These are phyloP conservation scores for Botrylloides violaceus DNA, from an alignment of 23 tunicate species.

Conservation along the genomic window DNA sequence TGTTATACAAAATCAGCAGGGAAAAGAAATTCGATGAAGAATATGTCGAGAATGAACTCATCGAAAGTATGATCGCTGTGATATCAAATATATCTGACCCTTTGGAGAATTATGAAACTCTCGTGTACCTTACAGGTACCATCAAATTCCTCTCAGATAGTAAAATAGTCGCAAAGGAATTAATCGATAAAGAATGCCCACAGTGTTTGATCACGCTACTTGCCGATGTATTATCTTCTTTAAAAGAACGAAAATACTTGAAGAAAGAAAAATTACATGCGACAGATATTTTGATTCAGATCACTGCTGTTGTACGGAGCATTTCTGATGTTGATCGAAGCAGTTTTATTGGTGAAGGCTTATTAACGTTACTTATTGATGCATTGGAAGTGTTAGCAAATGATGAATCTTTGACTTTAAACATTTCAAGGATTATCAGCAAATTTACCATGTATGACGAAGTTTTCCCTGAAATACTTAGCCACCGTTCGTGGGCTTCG, in stretches of 20 bases:
- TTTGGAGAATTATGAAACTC: conserved; percentile 66
- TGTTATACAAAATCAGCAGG: conserved; percentile 50
- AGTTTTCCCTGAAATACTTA: conserved; percentile 3
- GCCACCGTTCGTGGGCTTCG: conserved; percentile 24
- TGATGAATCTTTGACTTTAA: conserved; percentile 46
- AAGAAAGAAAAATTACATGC: conserved; percentile 44
- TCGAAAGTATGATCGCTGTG: conserved; percentile 16
- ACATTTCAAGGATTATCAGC: conserved; percentile 60
- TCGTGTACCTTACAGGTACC: conserved; percentile 60
- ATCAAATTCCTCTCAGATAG: conserved; percentile 61
- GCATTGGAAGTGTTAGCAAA: conserved; percentile 22
- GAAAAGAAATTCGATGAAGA: conserved; percentile 44
- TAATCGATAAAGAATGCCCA: conserved; percentile 5
- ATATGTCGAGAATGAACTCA: conserved; percentile 31
- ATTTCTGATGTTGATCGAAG: conserved; percentile 56
- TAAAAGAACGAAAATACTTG: conserved; percentile 3
- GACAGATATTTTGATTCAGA: conserved; percentile 48
- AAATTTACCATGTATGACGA: conserved; percentile 61
- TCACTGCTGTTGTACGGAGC: conserved; percentile 46
- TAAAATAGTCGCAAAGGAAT: conserved; percentile 31
- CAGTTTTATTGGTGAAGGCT: not conserved
- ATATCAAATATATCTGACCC: not conserved
- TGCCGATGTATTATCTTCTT: conserved; percentile 10
- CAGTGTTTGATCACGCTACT: conserved; percentile 17
- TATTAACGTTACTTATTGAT: conserved; percentile 11